These are phyloP conservation scores for Euborellia annulipes DNA, from an alignment of 1,140 invertebrate genomes.

Conservation along the genomic window DNA sequence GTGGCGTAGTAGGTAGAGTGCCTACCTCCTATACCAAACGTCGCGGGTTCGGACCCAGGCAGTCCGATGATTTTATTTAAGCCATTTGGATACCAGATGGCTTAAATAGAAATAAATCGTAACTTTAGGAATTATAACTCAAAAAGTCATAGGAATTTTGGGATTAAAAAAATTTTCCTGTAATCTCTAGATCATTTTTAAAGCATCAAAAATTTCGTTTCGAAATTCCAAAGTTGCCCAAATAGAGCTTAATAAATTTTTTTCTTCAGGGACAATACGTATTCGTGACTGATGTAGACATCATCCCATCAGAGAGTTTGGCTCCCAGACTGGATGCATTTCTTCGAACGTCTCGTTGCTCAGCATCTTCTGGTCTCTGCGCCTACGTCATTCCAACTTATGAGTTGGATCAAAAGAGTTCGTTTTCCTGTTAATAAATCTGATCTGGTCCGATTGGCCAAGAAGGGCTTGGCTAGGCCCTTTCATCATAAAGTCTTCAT, in stretches of 20 bases:
- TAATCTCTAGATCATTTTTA: too few relatives aligned
- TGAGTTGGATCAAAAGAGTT: conserved; percentile 61
- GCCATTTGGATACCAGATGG: too few relatives aligned
- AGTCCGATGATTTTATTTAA: too few relatives aligned
- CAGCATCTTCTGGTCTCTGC: conserved; percentile 27
- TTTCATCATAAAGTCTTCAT: conserved; percentile 89
- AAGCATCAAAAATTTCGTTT: too few relatives aligned
- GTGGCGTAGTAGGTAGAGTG: too few relatives aligned
- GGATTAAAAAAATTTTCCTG: too few relatives aligned
- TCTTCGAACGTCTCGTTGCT: conserved; percentile 33
- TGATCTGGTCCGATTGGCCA: conserved; percentile 54
- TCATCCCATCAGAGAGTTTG: conserved; percentile 55
- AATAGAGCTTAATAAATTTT: not conserved
- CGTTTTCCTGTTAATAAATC: conserved; percentile 63
- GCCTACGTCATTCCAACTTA: conserved; percentile 88
- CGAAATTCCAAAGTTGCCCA: too few relatives aligned
- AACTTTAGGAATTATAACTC: too few relatives aligned
- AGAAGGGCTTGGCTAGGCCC: conserved; percentile 61
- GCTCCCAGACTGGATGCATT: conserved; percentile 52
- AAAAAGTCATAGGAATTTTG: too few relatives aligned
- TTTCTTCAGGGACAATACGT: conserved; percentile 47
- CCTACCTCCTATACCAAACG: too few relatives aligned
- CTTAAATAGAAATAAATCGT: too few relatives aligned
- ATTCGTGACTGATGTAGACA: conserved; percentile 72
- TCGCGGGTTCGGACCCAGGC: too few relatives aligned